A percentile compares a stretch with the other conserved stretches of the same genome.
Conservation (phyloP, 2,113 vertebrate species). For the Theropithecus gelada region DNA sequence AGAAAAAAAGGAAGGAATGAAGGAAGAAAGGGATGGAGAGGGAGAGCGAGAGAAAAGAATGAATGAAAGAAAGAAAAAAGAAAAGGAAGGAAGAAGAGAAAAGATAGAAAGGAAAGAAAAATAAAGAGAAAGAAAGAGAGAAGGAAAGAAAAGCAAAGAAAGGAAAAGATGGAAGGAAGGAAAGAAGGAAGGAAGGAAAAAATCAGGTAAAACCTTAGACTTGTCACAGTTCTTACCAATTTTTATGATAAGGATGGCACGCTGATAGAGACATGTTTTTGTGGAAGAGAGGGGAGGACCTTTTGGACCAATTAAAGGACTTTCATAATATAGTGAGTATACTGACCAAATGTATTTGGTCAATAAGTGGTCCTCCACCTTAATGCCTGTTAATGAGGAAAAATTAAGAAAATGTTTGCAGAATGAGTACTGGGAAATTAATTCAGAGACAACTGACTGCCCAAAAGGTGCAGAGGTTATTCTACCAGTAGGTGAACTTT, state of each 20-base stretch:
- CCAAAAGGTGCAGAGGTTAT: background rate
- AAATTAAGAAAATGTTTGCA: background rate
- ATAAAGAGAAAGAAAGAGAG: no score
- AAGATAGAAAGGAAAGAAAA: no score
- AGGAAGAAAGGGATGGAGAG: no score
- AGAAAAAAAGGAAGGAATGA: rapidly evolving
- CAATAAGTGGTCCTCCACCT: background rate
- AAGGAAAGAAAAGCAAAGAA: no score
- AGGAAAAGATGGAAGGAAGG: no score
- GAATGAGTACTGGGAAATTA: background rate
- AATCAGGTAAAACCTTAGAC: background rate
- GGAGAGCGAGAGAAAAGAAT: no score
- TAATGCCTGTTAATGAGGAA: background rate
- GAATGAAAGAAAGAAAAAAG: no score
- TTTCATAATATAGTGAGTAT: background rate
- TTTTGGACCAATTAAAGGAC: background rate
- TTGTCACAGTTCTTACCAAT: background rate
- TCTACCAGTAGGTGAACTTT: background rate
- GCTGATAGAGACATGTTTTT: background rate
- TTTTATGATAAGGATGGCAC: background rate
- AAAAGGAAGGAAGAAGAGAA: no score
- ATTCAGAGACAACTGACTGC: background rate
- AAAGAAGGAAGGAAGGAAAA: no score
- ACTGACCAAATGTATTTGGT: background rate
- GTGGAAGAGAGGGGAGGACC: background rate